Conservation (phyloP, 2,888 invertebrate species). For the Hyposoter dolosus region DNA sequence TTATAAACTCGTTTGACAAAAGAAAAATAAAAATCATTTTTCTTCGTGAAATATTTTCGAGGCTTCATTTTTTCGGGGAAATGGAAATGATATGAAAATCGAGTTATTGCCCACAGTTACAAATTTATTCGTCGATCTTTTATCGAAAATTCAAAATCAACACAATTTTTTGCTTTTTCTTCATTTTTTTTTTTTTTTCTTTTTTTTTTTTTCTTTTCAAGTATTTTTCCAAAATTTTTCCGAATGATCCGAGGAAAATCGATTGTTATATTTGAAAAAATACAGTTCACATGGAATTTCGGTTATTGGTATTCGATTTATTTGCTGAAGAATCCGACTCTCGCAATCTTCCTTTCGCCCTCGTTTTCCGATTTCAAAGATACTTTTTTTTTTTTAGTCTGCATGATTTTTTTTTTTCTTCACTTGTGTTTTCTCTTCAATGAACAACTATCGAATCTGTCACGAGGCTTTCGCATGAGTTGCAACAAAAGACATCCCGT, state of each 20-base stretch:
- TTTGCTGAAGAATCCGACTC: neutral
- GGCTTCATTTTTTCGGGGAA: neutral
- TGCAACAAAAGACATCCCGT: constrained; percentile 26
- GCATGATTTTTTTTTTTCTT: constrained; percentile 38
- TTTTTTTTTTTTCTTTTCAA: neutral
- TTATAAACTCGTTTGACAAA: neutral
- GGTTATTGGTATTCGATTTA: neutral
- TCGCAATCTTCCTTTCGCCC: neutral
- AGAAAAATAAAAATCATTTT: neutral
- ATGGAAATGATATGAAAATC: neutral
- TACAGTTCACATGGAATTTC: neutral
- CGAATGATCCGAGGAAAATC: neutral
- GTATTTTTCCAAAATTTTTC: neutral
- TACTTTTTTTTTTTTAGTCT: neutral
- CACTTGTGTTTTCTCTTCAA: constrained; percentile 47
- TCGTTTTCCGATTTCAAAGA: neutral
- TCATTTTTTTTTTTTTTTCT: constrained; percentile 6
- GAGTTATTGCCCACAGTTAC: neutral
- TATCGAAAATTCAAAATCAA: neutral
- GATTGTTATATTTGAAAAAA: neutral
- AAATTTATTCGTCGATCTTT: too few relatives aligned
- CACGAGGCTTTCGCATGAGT: constrained; percentile 32
- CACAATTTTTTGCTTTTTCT: neutral
- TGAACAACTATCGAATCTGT: constrained; percentile 6
- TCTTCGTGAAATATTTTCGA: neutral